Evolutionary conservation across 1,140 invertebrate species (phyloP).

Genomic region (Pentalonia nigronervosa): DNA sequence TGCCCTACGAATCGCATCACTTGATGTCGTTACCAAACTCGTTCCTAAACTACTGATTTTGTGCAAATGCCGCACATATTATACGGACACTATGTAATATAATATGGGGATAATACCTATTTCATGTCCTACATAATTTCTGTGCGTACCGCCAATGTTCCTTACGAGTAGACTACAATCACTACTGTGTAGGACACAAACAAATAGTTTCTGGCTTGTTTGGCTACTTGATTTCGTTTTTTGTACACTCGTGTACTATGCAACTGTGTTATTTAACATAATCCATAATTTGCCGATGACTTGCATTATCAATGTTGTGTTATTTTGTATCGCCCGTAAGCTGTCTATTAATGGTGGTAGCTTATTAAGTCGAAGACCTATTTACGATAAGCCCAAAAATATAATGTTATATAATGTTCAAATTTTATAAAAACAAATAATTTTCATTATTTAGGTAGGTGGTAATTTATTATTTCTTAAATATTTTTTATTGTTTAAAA

Average conservation of each 20-base stretch:
- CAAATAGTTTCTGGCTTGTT: not conserved
- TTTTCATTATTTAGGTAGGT: not conserved
- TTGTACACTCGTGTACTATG: not conserved
- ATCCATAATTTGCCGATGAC: not conserved
- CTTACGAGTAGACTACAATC: not conserved
- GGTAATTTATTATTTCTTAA: not conserved
- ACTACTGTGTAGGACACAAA: not conserved
- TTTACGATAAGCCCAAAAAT: not conserved
- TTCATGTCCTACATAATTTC: not conserved
- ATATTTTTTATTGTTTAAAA: not conserved
- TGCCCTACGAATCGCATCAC: not conserved
- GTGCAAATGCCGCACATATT: not conserved
- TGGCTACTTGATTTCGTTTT: not conserved
- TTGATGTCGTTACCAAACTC: no score
- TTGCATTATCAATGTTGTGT: not conserved
- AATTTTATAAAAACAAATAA: not conserved
- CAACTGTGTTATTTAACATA: not conserved
- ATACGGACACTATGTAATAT: not conserved
- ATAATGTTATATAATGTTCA: not conserved
- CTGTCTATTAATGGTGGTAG: not conserved
- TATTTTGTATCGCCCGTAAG: not conserved
- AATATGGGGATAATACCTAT: not conserved
- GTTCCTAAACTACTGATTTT: no score
- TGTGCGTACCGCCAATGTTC: not conserved
- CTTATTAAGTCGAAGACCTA: conserved; percentile 13